Evolutionary conservation across 2,797 vertebrate species (phyloP), one percentile per base, ranked within the genome.

Genomic region (Pitangus sulphuratus): DNA sequence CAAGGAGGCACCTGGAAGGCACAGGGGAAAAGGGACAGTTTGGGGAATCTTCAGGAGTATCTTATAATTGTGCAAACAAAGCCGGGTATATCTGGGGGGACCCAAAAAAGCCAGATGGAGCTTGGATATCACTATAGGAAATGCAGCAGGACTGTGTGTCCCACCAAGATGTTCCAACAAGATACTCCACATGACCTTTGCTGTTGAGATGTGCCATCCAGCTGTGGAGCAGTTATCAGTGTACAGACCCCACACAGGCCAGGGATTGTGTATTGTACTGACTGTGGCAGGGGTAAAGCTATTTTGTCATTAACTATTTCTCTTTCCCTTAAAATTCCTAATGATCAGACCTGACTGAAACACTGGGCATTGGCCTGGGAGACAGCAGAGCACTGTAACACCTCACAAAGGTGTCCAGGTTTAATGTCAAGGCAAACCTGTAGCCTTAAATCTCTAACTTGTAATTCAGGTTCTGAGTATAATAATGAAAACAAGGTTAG

Each of bases 401-500:
- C 35, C 39, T 64, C 3, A 2, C 24, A 57, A 3, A 12, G 57
- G 39, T 45, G 47, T 28, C 37, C 9, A 48, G 54, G n/a, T 60
- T 91, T 79, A 47, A 81, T 18, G 16, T 0, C 6, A 48, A 90
- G 50, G 76, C 65, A 96, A 72, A 89, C 33, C 74, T 48, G 71
- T 62, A 71, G 79, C 35, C 72, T 56, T 77, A 86, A 76, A 85
- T 93, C 82, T 92, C 65, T 21, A 84, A 72, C 82, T 65, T 39
- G 40, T 84, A 75, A 80, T 85, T 94, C 72, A 93, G 79, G 75
- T 90, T 51, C 51, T 57, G 85, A 94, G 91, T 60, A 90, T 76
- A 89, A 92, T 93, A 90, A 91, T 70, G 88, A 95, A 96, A 89
- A 88, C 70, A 92, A 94, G 92, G 89, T 90, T 93, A 96, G 89